Base-by-base conservation (phyloP, 2,113 vertebrate genomes). In the Gymnarchus niloticus region DNA sequence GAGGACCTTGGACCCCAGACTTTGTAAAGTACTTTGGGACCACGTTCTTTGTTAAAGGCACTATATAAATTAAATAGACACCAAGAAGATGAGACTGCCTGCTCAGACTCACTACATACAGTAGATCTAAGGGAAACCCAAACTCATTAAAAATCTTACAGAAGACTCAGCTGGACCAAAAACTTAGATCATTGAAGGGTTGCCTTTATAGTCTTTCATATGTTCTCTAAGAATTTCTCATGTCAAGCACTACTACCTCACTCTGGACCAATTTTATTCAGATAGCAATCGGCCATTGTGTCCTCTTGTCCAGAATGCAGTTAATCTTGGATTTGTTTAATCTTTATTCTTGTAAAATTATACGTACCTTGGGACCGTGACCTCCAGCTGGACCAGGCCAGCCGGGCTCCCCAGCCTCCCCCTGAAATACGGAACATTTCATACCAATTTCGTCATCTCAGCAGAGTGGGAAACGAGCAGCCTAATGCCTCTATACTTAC, bases 391-490 rank as follows among this genome's bases (percentile, higher is more conserved):
- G 59, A 23, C 93, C 94, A 0, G 56, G 85, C 48, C 23, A 1
- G 0, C 94, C 93, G 33, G 0, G 78, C 7, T 65, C 76, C 6
- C 93, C 94, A 69, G 87, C 77, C 46, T 94, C 91, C 83, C 92
- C 93, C 94, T 95, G 88, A 46, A 80, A 85, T 5, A 80, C 84
- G 73, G 28, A 37, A 48, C 6, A 52, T 3, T 61, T n/a, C 49
- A 56, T n/a, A n/a, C n/a, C n/a, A n/a, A n/a, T n/a, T n/a, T 33
- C 65, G 7, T 19, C 28, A 73, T 73, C 6, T 41, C 65, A 10
- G 33, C 33, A 1, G 33, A 17, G 65, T 21, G 21, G 82, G 37
- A 59, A 14, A 21, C n/a, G 37, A 83, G 25, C 44, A 83, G 3
- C 3, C 0, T 41, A 3, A 33, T 21, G 1, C 19, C 49, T 14